phyloP scores from a whole-genome alignment of 2,797 vertebrate species.

The Pygocentrus nattereri region DNA sequence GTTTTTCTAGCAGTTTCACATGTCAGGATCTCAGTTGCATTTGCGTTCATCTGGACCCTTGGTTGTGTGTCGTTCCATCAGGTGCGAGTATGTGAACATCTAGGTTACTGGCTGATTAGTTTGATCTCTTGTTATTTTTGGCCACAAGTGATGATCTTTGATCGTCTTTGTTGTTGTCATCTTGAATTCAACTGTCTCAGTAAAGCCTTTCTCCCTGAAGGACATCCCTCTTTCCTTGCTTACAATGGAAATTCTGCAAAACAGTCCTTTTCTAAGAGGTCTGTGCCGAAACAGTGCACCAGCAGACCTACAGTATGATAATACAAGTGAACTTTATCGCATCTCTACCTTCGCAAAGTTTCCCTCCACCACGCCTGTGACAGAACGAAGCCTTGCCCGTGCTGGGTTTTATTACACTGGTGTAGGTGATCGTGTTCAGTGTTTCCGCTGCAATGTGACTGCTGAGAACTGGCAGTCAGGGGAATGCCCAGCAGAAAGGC shows the following conservation, averaged over 20 bases:
- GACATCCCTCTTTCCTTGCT: slow-evolving; percentile 71
- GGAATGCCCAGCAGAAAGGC: slow-evolving; percentile 91
- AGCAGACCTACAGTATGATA: slow-evolving; percentile 89
- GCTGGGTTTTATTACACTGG: slow-evolving; percentile 97
- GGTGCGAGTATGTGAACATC: neutral
- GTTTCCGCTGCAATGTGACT: slow-evolving; percentile 90
- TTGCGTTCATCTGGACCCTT: neutral
- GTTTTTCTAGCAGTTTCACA: neutral
- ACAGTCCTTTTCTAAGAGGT: slow-evolving; percentile 79
- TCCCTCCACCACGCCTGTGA: slow-evolving; percentile 80
- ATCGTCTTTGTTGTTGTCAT: neutral
- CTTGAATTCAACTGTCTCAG: neutral
- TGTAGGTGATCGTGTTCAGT: slow-evolving; percentile 89
- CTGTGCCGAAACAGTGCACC: slow-evolving; percentile 80
- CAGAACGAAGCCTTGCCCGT: slow-evolving; percentile 92
- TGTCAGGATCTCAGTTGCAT: neutral
- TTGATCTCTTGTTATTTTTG: neutral
- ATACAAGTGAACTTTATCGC: slow-evolving; percentile 91
- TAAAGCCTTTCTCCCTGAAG: slow-evolving; percentile 88
- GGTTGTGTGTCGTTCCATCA: neutral
- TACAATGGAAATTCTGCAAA: slow-evolving; percentile 87
- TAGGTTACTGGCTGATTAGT: neutral
- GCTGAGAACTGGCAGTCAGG: slow-evolving; percentile 93
- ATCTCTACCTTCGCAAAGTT: slow-evolving; percentile 94
- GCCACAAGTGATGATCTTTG: neutral